Conservation (phyloP, 2,797 vertebrate genomes). For the Macroramphosus scolopax region DNA sequence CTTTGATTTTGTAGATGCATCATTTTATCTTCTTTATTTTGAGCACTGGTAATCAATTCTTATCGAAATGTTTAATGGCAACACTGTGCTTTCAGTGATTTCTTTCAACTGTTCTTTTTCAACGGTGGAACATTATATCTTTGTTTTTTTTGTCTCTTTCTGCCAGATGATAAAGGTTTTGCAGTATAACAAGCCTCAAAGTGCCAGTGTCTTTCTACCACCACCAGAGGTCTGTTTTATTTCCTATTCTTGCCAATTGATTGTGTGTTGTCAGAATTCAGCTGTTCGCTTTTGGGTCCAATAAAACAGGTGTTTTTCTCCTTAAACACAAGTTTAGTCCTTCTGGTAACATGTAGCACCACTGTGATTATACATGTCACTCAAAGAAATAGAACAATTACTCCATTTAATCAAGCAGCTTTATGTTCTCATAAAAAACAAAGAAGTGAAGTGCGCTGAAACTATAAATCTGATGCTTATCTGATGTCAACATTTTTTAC, state of each 20-base stretch:
- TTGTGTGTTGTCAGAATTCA: slow-evolving; percentile 60
- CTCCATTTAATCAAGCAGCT: neutral
- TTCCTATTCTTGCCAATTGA: slow-evolving; percentile 67
- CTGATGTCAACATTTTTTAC: slow-evolving; percentile 12
- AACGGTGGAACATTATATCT: too few relatives aligned
- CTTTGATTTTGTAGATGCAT: neutral
- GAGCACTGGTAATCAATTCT: neutral
- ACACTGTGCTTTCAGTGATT: too few relatives aligned
- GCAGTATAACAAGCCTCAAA: slow-evolving; percentile 83
- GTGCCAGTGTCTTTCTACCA: slow-evolving; percentile 78
- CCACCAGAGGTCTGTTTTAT: slow-evolving; percentile 82
- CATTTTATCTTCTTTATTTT: neutral
- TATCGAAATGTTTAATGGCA: too few relatives aligned
- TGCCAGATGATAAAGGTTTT: slow-evolving; percentile 85
- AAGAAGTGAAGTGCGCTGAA: neutral
- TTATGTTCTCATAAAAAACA: slow-evolving; percentile 10
- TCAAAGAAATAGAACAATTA: neutral
- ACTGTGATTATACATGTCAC: slow-evolving; percentile 17
- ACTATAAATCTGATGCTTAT: neutral
- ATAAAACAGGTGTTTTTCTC: slow-evolving; percentile 38
- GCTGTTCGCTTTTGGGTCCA: slow-evolving; percentile 36
- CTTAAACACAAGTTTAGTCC: slow-evolving; percentile 29
- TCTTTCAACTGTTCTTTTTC: too few relatives aligned
- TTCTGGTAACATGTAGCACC: slow-evolving; percentile 18
- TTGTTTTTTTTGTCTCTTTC: slow-evolving; percentile 71